Evolutionary conservation across 1,140 invertebrate species (phyloP).

Genomic region (Rhizoglyphus robini): DNA sequence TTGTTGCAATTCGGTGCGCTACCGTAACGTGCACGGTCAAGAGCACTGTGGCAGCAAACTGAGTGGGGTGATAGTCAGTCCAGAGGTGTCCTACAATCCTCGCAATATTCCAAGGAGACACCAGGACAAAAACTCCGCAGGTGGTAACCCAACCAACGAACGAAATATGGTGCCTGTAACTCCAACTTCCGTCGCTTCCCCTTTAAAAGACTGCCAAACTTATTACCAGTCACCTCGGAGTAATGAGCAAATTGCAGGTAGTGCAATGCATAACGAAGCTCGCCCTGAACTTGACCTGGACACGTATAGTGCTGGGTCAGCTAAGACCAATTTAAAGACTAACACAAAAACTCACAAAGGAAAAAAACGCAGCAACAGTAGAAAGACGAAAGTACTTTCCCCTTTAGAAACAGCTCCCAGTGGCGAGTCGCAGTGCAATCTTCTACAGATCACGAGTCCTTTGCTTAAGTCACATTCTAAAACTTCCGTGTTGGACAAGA

Average conservation of each 20-base stretch:
- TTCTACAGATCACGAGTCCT: background rate
- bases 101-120: background rate
- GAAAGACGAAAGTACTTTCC: no score
- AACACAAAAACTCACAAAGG: no score
- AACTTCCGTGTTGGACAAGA: no score
- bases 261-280: background rate
- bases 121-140: background rate
- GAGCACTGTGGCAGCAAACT: no score
- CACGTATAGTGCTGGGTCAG: no score
- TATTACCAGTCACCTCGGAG: background rate
- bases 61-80: no score
- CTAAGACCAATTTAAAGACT: no score
- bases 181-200: background rate
- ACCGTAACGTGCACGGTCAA: background rate
- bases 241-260: background rate
- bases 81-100: background rate
- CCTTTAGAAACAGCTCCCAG: no score
- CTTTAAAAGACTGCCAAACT: background rate
- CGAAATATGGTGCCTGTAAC: background rate
- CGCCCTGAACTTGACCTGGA: no score
- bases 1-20: slow-evolving; percentile 1
- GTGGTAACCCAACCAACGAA: background rate
- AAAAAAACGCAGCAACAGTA: no score
- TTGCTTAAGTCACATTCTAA: background rate
- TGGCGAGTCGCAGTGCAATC: background rate